phyloP scores from a whole-genome alignment of 2,113 vertebrate species.

The Epinephelus cyanopodus region DNA sequence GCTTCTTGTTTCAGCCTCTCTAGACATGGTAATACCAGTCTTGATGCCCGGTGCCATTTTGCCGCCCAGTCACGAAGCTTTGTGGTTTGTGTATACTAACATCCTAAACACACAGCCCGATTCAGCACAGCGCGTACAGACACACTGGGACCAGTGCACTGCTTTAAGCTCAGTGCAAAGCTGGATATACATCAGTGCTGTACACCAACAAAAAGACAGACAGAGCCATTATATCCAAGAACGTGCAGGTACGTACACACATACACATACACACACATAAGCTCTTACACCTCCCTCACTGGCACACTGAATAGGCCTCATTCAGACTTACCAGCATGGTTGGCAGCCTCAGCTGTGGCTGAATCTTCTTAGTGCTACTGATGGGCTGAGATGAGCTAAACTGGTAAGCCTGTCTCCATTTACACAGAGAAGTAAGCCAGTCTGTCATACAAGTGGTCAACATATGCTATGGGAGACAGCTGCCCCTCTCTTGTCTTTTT shows the following conservation, averaged over 20 bases:
- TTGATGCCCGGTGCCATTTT: slow-evolving; percentile 38
- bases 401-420: slow-evolving; percentile 70
- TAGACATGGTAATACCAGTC: slow-evolving; percentile 37
- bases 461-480: slow-evolving; percentile 69
- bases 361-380: slow-evolving; percentile 68
- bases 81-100: slow-evolving; percentile 47
- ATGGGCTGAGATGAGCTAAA: slow-evolving; percentile 74
- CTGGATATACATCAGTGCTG: slow-evolving; percentile 46
- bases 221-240: slow-evolving; percentile 51
- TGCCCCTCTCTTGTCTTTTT: slow-evolving; percentile 61
- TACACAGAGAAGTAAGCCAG: slow-evolving; percentile 55
- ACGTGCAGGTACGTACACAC: slow-evolving; percentile 46
- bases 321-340: slow-evolving; percentile 84
- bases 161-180: slow-evolving; percentile 53
- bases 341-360: slow-evolving; percentile 66
- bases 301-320: slow-evolving; percentile 71
- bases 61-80: slow-evolving; percentile 32
- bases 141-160: slow-evolving; percentile 35
- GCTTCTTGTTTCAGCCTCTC: slow-evolving; percentile 52
- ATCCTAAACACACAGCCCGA: slow-evolving; percentile 46
- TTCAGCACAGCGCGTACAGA: slow-evolving; percentile 52
- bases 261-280: slow-evolving; percentile 21
- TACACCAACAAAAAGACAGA: slow-evolving; percentile 61
- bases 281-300: slow-evolving; percentile 32
- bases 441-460: slow-evolving; percentile 69